These are phyloP conservation scores for Merluccius polli DNA, from an alignment of 2,797 vertebrate species.

Conservation along the genomic window DNA sequence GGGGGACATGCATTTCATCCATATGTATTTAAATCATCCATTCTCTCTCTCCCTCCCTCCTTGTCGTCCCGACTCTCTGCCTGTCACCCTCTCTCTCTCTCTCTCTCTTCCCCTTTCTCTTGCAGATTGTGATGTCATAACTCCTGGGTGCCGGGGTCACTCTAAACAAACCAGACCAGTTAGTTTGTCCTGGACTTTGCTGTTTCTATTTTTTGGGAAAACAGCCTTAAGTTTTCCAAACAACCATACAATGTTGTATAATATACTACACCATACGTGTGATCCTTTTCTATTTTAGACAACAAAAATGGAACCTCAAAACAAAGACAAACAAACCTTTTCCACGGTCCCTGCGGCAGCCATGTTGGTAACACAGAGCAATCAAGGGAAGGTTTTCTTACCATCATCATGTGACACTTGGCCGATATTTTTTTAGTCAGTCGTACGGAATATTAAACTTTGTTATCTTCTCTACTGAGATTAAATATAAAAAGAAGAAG, in stretches of 20 bases:
- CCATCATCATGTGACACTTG: not conserved
- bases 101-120: conserved; percentile 63
- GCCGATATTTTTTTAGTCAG: conserved; percentile 11
- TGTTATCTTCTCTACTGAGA: not conserved
- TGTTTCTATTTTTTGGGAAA: conserved; percentile 57
- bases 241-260: conserved; percentile 25
- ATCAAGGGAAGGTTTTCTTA: conserved; percentile 61
- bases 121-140: conserved; percentile 95
- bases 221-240: conserved; percentile 45
- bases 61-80: conserved; percentile 57
- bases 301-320: conserved; percentile 19
- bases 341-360: conserved; percentile 68
- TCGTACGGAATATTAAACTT: conserved; percentile 10
- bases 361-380: conserved; percentile 67
- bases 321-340: conserved; percentile 42
- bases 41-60: conserved; percentile 57
- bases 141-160: conserved; percentile 87
- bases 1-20: conserved; percentile 47
- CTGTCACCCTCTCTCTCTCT: conserved; percentile 71
- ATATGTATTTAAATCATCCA: conserved; percentile 80
- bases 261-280: conserved; percentile 55
- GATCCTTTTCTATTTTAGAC: conserved; percentile 65
- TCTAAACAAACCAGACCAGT: conserved; percentile 68
- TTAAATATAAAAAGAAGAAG: conserved; percentile 21
- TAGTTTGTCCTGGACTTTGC: conserved; percentile 67